Conservation (phyloP, 2,113 vertebrate species). For the Sula dactylatra region DNA sequence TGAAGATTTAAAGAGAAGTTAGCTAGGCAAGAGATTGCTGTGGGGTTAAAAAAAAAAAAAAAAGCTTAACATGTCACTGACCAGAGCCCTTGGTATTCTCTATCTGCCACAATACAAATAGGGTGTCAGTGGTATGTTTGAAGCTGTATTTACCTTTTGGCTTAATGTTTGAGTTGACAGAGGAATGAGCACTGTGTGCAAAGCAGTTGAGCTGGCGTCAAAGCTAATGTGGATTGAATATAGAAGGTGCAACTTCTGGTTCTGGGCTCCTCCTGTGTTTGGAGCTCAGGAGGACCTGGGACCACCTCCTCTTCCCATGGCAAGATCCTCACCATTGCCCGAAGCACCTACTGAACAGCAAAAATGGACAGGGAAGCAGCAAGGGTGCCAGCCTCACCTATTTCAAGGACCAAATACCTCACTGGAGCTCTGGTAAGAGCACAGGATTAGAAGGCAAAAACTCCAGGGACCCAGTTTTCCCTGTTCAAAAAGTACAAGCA, state of each 20-base stretch:
- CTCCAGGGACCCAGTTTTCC: not conserved
- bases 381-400: not conserved
- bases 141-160: not conserved
- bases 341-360: not conserved
- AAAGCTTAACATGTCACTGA: not conserved
- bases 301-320: not conserved
- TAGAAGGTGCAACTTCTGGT: not conserved
- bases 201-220: not conserved
- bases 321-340: not conserved
- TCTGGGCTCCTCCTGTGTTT: not conserved
- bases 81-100: not conserved
- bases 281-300: not conserved
- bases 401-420: not conserved
- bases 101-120: not conserved
- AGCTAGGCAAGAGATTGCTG: not conserved
- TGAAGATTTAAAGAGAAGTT: not conserved
- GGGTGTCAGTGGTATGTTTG: not conserved
- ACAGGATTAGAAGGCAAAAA: not conserved
- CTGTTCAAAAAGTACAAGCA: not conserved
- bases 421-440: not conserved
- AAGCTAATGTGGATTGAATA: not conserved
- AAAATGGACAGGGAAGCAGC: not conserved
- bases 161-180: not conserved
- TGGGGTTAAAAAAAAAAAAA: not conserved
- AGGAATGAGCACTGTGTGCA: not conserved